Base-by-base conservation (phyloP, 2,797 vertebrate genomes). In the Sparidentex hasta region DNA sequence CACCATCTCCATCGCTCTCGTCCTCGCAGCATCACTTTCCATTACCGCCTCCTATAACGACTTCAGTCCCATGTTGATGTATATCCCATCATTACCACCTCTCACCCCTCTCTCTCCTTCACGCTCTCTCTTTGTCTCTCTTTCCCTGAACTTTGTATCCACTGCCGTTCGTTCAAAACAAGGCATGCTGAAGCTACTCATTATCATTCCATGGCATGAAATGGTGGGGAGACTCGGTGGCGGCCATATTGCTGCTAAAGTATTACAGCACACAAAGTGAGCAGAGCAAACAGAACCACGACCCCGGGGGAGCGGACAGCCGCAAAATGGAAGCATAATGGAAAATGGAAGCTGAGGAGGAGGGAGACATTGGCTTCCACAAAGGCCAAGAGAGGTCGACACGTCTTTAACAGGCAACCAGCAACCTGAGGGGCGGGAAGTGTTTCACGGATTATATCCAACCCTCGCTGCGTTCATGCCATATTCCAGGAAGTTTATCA, bases 141-240 rank as follows among this genome's bases (percentile, higher is more conserved):
- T 78, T 72, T 76, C 62, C 80, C 71, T 74, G 25, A 79, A 67
- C 21, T 43, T 46, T 47, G 63, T 25, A 55, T 80, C 58, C 71
- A 23, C 72, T 62, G 85, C 68, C 54, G 41, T 78, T 62, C 65
- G 4, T 67, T 85, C 54, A 88, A 85, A 89, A 83, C 84, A 79
- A 87, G 84, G 74, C 71, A 5, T 87, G 73, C 80, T 79, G 65
- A 87, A 87, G 89, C 88, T 82, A 64, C 87, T 92, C 78, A 90
- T 93, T 91, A 89, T 91, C 89, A 88, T 91, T 93, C 90, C 84
- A 88, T 74, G 80, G 77, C 62, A 84, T 76, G 85, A 88, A 73
- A 81, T 70, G 85, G 82, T 84, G 83, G 87, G 68, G 84, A 91
- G 88, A 90, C 90, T 81, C 47, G 14, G 78, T 62, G 85, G 90